A percentile compares a stretch with the other conserved stretches of the same genome.
Evolutionary conservation across 2,113 vertebrate genomes (phyloP).

Genomic region (Elachura formosa): DNA sequence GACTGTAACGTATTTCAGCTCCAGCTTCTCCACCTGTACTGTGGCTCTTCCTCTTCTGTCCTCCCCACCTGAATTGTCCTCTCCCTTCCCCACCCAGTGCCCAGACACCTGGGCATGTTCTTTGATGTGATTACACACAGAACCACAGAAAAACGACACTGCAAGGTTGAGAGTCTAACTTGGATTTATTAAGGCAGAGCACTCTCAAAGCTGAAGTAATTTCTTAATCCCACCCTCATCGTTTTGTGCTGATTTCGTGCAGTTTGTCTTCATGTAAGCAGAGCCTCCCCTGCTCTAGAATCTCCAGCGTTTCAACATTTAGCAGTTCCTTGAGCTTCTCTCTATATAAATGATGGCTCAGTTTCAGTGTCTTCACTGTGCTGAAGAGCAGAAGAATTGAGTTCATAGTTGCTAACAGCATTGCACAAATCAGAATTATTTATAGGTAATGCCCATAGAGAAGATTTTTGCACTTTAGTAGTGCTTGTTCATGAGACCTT

Average conservation of each 20-base stretch:
- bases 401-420: background rate
- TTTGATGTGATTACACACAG: background rate
- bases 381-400: background rate
- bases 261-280: background rate
- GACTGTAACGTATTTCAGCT: slow-evolving; percentile 26
- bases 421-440: background rate
- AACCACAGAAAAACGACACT: background rate
- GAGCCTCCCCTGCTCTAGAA: background rate
- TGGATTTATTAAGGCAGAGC: background rate
- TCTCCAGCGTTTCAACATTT: background rate
- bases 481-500: background rate
- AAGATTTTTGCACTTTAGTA: background rate
- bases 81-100: background rate
- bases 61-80: background rate
- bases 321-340: background rate
- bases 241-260: background rate
- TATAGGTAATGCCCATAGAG: background rate
- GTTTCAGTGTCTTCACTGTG: background rate
- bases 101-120: background rate
- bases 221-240: background rate
- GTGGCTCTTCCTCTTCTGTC: background rate
- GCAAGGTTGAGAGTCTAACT: background rate
- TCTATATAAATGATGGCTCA: background rate
- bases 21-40: slow-evolving; percentile 5
- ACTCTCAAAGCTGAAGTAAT: background rate